These are phyloP conservation scores for Thecophora atra DNA, from an alignment of 2,888 invertebrate species.

Conservation along the genomic window DNA sequence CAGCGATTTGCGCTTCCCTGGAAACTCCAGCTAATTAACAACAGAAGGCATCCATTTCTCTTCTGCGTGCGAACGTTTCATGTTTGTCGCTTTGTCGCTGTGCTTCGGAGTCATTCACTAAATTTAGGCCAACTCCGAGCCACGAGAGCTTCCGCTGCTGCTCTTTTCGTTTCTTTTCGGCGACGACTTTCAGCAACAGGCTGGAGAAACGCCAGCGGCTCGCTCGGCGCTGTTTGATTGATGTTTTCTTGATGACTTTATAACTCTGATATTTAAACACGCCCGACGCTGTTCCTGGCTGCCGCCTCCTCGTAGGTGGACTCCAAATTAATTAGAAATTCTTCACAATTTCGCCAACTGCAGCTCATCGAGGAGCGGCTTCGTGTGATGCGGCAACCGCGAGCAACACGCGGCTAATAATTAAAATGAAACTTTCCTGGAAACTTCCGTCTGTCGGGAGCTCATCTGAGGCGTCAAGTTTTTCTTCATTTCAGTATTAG, in stretches of 20 bases:
- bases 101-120: neutral
- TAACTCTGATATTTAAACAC: constrained; percentile 48
- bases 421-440: constrained; percentile 33
- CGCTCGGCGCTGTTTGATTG: constrained; percentile 54
- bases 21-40: constrained; percentile 28
- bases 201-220: neutral
- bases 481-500: neutral
- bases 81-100: constrained; percentile 35
- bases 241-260: constrained; percentile 61
- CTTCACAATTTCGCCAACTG: constrained; percentile 1
- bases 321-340: constrained; percentile 33
- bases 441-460: constrained; percentile 23
- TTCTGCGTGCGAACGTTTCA: neutral
- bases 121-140: constrained; percentile 51
- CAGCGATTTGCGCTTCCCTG: neutral
- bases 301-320: constrained; percentile 20
- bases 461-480: constrained; percentile 24
- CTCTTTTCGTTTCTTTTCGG: neutral
- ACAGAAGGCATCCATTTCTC: constrained; percentile 38
- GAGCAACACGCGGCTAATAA: constrained; percentile 23
- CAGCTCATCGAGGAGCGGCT: constrained; percentile 18
- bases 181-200: neutral
- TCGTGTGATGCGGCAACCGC: constrained; percentile 20
- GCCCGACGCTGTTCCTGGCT: neutral
- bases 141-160: neutral